Evolutionary conservation across 1,140 invertebrate species (phyloP).

Genomic region (Oryctes rhinoceros): DNA sequence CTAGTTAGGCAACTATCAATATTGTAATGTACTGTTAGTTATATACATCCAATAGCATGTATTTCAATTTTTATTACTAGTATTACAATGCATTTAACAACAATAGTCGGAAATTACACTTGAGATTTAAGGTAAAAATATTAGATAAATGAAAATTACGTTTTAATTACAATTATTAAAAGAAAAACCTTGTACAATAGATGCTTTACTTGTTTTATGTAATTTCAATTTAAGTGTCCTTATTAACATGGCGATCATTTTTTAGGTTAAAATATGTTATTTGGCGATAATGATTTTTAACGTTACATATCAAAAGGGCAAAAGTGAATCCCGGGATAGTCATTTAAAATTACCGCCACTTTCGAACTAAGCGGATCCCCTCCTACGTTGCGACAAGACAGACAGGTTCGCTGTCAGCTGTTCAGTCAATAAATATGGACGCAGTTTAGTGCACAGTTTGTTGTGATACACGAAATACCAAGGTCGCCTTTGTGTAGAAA

Average conservation of each 20-base stretch:
- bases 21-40: too few relatives aligned
- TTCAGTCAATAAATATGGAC: constrained; percentile 46
- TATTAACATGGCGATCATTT: not conserved
- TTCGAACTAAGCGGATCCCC: not conserved
- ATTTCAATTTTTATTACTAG: too few relatives aligned
- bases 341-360: not conserved
- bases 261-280: not conserved
- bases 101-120: too few relatives aligned
- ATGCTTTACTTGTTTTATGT: not conserved
- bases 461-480: constrained; percentile 46
- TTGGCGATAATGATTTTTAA: too few relatives aligned
- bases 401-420: constrained; percentile 42
- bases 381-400: constrained; percentile 7
- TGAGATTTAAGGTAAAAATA: too few relatives aligned
- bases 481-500: constrained; percentile 46
- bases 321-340: not conserved
- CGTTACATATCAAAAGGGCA: not conserved
- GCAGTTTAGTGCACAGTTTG: constrained; percentile 42
- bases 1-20: too few relatives aligned
- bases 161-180: too few relatives aligned
- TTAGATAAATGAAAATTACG: too few relatives aligned
- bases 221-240: not conserved
- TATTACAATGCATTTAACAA: too few relatives aligned
- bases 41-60: too few relatives aligned
- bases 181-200: too few relatives aligned